Evolutionary conservation across 2,888 invertebrate species (phyloP).

Genomic region (Megamerina dolium): DNA sequence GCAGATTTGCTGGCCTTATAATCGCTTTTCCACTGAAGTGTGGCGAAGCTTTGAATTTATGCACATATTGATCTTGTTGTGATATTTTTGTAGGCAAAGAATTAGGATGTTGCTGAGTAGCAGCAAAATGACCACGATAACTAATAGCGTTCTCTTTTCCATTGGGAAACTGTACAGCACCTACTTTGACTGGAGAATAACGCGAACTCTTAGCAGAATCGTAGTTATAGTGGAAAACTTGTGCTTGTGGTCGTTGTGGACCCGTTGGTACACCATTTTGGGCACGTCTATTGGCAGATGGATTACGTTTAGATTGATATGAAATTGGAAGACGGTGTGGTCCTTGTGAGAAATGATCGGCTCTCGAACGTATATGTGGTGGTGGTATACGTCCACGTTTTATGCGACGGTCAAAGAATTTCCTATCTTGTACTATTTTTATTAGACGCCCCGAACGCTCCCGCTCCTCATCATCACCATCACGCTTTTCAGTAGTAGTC

Average conservation of each 20-base stretch:
- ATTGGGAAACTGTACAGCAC: too few species aligned
- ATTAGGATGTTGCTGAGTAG: slow-evolving; percentile 16
- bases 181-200: slow-evolving; percentile 31
- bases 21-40: slow-evolving; percentile 36
- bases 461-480: background rate
- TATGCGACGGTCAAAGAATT: too few species aligned
- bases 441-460: slow-evolving; percentile 29
- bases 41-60: slow-evolving; percentile 41
- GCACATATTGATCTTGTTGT: slow-evolving; percentile 27
- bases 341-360: slow-evolving; percentile 24
- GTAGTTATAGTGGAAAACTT: slow-evolving; percentile 9
- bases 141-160: slow-evolving; percentile 32
- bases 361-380: slow-evolving; percentile 26
- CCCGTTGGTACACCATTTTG: slow-evolving; percentile 23
- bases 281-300: slow-evolving; percentile 27
- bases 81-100: slow-evolving; percentile 9
- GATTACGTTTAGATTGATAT: slow-evolving; percentile 15
- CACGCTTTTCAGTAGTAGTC: background rate
- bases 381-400: slow-evolving; percentile 21
- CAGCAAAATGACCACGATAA: slow-evolving; percentile 19
- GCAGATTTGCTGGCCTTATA: slow-evolving; percentile 23
- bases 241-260: slow-evolving; percentile 19
- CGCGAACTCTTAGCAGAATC: slow-evolving; percentile 27
- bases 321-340: slow-evolving; percentile 11
- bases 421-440: slow-evolving; percentile 25